phyloP scores from a whole-genome alignment of 2,797 vertebrate genomes.

The Onychomys arenicola region DNA sequence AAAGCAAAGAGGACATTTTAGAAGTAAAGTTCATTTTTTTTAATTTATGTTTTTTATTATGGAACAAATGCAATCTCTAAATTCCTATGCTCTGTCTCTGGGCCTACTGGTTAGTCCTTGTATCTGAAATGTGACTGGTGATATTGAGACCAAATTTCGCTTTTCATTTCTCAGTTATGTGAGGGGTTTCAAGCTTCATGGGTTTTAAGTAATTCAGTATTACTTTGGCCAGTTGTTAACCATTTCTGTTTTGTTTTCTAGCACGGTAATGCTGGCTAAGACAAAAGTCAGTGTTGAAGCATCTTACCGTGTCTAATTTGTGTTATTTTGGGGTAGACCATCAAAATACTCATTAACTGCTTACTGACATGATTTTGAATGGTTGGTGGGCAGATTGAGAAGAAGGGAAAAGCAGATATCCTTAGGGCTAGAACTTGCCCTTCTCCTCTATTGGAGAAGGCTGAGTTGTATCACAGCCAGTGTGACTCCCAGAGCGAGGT shows the following conservation, averaged over 20 bases:
- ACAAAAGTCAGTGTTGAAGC: neutral
- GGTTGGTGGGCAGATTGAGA: slow-evolving; percentile 3
- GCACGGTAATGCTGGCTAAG: slow-evolving; percentile 17
- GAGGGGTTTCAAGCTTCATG: neutral
- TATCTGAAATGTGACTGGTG: neutral
- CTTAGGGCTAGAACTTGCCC: neutral
- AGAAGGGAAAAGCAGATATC: slow-evolving; percentile 41
- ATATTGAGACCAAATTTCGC: neutral
- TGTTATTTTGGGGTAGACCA: neutral
- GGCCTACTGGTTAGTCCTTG: neutral
- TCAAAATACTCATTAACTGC: neutral
- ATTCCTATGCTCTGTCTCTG: neutral
- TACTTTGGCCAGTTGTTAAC: slow-evolving; percentile 34
- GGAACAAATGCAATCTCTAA: slow-evolving; percentile 67
- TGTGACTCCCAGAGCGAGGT: slow-evolving; percentile 80
- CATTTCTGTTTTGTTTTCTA: slow-evolving; percentile 56
- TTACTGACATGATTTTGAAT: slow-evolving; percentile 49
- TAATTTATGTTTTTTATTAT: slow-evolving; percentile 80
- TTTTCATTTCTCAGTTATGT: slow-evolving; percentile 50
- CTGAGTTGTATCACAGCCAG: slow-evolving; percentile 60
- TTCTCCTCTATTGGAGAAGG: slow-evolving; percentile 1
- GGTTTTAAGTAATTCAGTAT: slow-evolving; percentile 15
- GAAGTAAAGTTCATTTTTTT: slow-evolving; percentile 82
- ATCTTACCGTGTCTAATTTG: neutral
- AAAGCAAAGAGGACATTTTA: slow-evolving; percentile 78